Base-by-base conservation (phyloP, 2,113 vertebrate species). In the Vidua chalybeata region DNA sequence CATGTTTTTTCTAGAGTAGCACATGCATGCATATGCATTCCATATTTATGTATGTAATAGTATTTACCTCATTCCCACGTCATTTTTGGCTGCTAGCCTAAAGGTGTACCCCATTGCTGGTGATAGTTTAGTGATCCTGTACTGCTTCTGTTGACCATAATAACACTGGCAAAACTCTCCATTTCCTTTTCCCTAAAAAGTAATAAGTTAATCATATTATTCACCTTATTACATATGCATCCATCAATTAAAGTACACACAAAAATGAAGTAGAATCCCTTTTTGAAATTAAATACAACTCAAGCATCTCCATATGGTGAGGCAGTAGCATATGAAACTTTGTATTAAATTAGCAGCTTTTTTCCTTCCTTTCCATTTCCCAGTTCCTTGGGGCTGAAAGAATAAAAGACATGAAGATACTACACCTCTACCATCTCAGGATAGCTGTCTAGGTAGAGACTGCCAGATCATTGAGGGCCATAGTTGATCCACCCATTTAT, bases 21-120 rank as follows among this genome's bases (percentile, higher is more conserved):
- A 80, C 8, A 56, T 3, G 28, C 43, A 89, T 26, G 39, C 24
- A 86, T 37, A 84, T 37, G 24, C 39, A 72, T 56, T 88, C 48
- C 39, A 24, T 22, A 88, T 64, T 94, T 84, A 73, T 20, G 49
- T 71, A 79, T 33, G 43, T 18, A 72, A 43, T 5, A 96, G 43
- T 41, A 90, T 89, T 97, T 98, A 99, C 99, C 99, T 99, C 96
- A 97, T 96, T 90, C 99, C 99, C 98, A 99, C 97, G 95, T 99
- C 99, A 88, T 99, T 99, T 99, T 99, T 99, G 97, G 99, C 99
- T 79, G 99, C 98, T 55, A 99, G 97, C 89, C 99, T 98, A 98
- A 99, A 99, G 92, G 98, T 99, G 97, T 99, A 99, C 98, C 98
- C 98, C 94, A 98, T 99, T 88, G 99, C 99, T 93, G 99, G 99